phyloP scores from a whole-genome alignment of 1,140 invertebrate genomes.

The Drosophila tsacasi region DNA sequence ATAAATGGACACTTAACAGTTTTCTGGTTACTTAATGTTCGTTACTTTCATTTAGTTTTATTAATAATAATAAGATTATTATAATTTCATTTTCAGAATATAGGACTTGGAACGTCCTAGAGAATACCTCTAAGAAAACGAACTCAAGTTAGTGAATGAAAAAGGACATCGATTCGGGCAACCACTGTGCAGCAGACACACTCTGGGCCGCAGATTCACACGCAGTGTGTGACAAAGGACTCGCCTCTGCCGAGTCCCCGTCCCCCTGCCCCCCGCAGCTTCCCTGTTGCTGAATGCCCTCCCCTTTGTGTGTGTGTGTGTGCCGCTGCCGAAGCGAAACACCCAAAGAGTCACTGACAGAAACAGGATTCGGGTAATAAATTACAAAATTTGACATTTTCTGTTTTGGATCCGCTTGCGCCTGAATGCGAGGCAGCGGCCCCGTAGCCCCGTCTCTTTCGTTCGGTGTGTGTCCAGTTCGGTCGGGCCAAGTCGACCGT shows the following conservation, averaged over 20 bases:
- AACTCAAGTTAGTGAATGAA: background rate
- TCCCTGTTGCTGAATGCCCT: constrained; percentile 26
- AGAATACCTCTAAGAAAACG: no score
- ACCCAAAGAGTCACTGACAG: constrained; percentile 83
- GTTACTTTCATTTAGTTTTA: background rate
- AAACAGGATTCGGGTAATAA: constrained; percentile 85
- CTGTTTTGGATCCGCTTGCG: constrained; percentile 84
- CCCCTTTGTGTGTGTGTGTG: constrained; percentile 13
- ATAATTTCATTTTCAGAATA: background rate
- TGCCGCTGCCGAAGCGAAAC: constrained; percentile 59
- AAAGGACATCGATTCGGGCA: background rate
- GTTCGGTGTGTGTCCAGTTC: constrained; percentile 50
- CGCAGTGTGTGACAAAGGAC: constrained; percentile 82
- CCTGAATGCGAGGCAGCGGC: constrained; percentile 54
- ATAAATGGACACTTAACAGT: background rate
- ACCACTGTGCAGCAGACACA: constrained; percentile 36
- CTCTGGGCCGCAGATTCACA: constrained; percentile 76
- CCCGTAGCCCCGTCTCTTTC: constrained; percentile 34
- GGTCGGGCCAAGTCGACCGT: constrained; percentile 46
- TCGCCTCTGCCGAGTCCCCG: constrained; percentile 20
- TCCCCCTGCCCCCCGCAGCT: constrained; percentile 4
- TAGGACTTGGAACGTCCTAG: no score
- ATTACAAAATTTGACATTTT: constrained; percentile 85
- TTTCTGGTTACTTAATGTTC: background rate
- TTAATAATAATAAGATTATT: no score